phyloP scores from a whole-genome alignment of 1,140 invertebrate genomes.

The Neotoxoptera formosana region DNA sequence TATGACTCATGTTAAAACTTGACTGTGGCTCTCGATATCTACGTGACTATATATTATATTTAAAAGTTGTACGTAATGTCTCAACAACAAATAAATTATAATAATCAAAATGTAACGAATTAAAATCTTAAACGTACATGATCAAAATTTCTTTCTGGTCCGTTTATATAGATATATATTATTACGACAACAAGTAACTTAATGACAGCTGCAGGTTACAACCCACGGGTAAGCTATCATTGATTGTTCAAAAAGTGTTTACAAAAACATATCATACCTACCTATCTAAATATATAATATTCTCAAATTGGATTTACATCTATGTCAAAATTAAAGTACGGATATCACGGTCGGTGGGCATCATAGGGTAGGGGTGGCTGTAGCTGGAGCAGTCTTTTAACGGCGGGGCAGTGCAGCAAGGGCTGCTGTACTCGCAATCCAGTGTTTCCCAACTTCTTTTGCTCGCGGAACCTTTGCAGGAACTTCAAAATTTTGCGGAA shows the following conservation, averaged over 20 bases:
- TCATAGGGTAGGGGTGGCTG: neutral
- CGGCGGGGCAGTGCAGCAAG: too few relatives aligned
- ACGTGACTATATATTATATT: neutral
- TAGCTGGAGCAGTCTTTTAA: neutral
- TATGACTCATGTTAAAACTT: neutral
- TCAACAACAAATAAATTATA: too few relatives aligned
- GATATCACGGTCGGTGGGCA: neutral
- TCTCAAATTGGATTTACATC: neutral
- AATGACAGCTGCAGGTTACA: neutral
- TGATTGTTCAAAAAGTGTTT: neutral
- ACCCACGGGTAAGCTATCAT: neutral
- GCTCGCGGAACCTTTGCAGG: too few relatives aligned
- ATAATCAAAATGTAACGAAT: too few relatives aligned
- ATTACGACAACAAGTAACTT: neutral
- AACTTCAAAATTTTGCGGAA: too few relatives aligned
- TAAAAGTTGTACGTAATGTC: neutral
- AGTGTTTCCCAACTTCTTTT: too few relatives aligned
- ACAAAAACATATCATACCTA: too few relatives aligned
- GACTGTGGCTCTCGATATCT: neutral
- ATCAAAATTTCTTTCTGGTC: neutral
- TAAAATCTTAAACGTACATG: neutral
- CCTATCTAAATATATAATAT: neutral
- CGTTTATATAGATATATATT: too few relatives aligned
- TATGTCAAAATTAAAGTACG: neutral
- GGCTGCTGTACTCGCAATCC: too few relatives aligned